Evolutionary conservation across 1,140 invertebrate genomes (phyloP), one percentile per base, ranked within the genome.

Genomic region (Nephotettix cincticeps): DNA sequence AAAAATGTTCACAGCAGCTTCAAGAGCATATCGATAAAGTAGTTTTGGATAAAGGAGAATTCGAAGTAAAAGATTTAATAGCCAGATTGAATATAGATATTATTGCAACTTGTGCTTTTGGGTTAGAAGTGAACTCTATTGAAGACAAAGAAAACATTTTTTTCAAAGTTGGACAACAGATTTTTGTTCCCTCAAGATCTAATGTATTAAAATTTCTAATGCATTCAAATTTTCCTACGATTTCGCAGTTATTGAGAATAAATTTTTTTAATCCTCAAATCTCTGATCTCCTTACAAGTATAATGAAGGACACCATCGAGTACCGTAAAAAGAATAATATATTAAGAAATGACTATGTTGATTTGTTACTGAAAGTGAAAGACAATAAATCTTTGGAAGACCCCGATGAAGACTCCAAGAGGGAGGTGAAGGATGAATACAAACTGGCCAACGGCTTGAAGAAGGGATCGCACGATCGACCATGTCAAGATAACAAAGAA

Each of bases 221-320:
- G 27, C 47, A 43, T 25, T 17, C 23, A 43, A 32, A 30, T n/a
- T 40, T 40, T 29, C 68, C 54, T 11, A 63, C 14, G 27, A n/a
- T 63, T 43, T 19, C 68, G 40, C 25, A 25, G 1, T 11, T 63
- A 40, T 45, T 67, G 21, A 40, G 21, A 67, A 2, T 67, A 13
- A 25, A 43, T 45, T 21, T 67, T 3, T 43, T 27, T 17, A 9
- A 40, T 9, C 64, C 9, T 9, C 4, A 30, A 43, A 27, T 67
- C 43, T 67, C 36, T 1, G 69, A 79, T 9, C 84, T 85, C 70
- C 85, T 85, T 70, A 73, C 77, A 13, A 75, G 76, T 27, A 79
- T 85, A 1, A 84, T 88, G 4, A 81, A 83, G 73, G 81, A 88
- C 27, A 85, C 84, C 0, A 81, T 87, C 4, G 79, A 83, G 27